These are phyloP conservation scores for Mustela nigripes DNA, from an alignment of 2,113 vertebrate genomes.

Conservation along the genomic window DNA sequence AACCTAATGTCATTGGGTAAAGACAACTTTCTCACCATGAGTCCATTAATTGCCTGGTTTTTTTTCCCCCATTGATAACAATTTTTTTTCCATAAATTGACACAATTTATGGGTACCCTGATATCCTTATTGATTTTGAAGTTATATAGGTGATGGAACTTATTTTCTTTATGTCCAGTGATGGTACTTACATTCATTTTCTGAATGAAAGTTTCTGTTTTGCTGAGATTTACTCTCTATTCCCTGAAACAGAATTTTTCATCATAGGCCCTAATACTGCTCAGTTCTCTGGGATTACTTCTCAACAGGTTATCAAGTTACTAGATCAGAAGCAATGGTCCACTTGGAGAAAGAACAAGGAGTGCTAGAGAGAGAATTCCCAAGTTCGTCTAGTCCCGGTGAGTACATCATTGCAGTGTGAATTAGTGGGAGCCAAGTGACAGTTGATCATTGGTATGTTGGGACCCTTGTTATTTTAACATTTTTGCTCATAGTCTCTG, in stretches of 20 bases:
- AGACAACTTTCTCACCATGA: not conserved
- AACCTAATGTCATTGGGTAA: constrained; percentile 54
- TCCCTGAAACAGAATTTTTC: not conserved
- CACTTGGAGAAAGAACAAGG: not conserved
- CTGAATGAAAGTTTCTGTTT: not conserved
- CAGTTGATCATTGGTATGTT: not conserved
- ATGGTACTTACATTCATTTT: not conserved
- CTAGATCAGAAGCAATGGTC: not conserved
- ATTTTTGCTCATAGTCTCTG: not conserved
- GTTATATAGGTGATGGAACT: not conserved
- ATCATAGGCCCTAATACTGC: not conserved
- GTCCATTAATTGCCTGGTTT: not conserved
- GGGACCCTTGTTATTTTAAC: not conserved
- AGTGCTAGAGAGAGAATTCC: not conserved
- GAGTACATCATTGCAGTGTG: not conserved
- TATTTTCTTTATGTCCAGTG: not conserved
- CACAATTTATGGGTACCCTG: not conserved
- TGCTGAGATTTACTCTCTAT: not conserved
- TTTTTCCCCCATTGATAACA: not conserved
- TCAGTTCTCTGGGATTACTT: not conserved
- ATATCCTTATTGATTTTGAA: not conserved
- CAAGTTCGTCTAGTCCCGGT: not conserved
- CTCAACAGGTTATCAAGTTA: constrained; percentile 24
- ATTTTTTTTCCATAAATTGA: not conserved
- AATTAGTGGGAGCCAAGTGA: not conserved